phyloP scores from a whole-genome alignment of 2,113 vertebrate genomes.

The Nanorana parkeri region DNA sequence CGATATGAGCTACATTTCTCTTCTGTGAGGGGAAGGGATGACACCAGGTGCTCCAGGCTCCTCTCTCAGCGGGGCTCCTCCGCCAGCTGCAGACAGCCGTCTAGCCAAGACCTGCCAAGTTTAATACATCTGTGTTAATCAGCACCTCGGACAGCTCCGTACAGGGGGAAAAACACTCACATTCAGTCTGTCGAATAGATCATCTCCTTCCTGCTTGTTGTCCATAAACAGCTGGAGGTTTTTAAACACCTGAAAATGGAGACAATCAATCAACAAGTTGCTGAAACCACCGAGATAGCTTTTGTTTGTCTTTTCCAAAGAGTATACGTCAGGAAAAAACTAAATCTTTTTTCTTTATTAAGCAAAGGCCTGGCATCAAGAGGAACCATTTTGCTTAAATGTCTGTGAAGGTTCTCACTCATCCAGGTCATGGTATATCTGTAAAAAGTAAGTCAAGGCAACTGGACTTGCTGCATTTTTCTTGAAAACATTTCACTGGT shows the following conservation, averaged over 20 bases:
- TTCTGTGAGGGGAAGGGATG: conserved; percentile 7
- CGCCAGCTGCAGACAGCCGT: conserved; percentile 59
- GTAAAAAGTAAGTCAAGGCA: too few relatives aligned
- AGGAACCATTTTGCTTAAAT: too few relatives aligned
- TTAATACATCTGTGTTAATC: conserved; percentile 61
- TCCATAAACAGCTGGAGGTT: conserved; percentile 78
- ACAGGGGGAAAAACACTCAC: conserved; percentile 54
- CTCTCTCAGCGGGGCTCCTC: conserved; percentile 46
- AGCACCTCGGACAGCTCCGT: conserved; percentile 2
- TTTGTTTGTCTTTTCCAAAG: too few relatives aligned
- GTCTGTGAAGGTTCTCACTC: too few relatives aligned
- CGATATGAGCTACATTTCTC: not conserved
- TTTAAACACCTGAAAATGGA: conserved; percentile 76
- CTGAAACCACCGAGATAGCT: too few relatives aligned
- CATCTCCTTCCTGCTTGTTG: conserved; percentile 72
- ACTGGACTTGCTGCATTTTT: too few relatives aligned
- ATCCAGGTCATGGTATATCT: too few relatives aligned
- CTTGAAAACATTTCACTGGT: too few relatives aligned
- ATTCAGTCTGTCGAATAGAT: conserved; percentile 76
- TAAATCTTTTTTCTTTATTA: too few relatives aligned
- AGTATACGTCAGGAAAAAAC: too few relatives aligned
- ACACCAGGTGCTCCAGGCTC: conserved; percentile 56
- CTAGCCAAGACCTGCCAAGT: conserved; percentile 61
- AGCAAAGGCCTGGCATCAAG: too few relatives aligned
- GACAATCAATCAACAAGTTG: not conserved